Conservation (phyloP, 2,113 vertebrate species). For the Takifugu flavidus region DNA sequence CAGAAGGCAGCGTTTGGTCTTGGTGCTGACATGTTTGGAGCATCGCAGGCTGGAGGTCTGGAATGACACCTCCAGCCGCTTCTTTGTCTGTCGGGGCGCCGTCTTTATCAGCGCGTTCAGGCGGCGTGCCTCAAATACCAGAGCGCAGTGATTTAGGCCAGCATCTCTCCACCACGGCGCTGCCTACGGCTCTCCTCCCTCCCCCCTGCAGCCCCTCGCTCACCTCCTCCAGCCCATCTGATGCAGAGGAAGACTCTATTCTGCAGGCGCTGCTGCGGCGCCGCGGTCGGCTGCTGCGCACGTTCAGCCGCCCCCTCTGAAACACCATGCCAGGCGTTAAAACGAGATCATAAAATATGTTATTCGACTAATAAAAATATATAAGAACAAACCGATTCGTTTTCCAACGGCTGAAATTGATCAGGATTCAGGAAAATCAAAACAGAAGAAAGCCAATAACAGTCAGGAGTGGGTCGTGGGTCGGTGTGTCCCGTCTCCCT, state of each 20-base stretch:
- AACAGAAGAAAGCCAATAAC: too few relatives aligned
- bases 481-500: too few relatives aligned
- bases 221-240: not conserved
- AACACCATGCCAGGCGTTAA: too few relatives aligned
- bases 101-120: constrained; percentile 33
- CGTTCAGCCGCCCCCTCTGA: too few relatives aligned
- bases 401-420: too few relatives aligned
- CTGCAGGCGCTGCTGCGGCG: not conserved
- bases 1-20: not conserved
- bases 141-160: constrained; percentile 18
- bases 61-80: too few relatives aligned
- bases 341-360: too few relatives aligned
- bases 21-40: not conserved
- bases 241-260: not conserved
- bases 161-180: constrained; percentile 12
- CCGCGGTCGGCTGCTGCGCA: too few relatives aligned
- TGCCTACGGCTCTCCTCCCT: not conserved
- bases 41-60: not conserved
- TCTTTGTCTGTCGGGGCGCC: not conserved
- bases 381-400: too few relatives aligned
- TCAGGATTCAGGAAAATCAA: too few relatives aligned
- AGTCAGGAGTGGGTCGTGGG: not conserved
- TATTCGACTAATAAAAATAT: too few relatives aligned
- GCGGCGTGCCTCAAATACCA: not conserved
- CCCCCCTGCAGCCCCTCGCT: not conserved